Evolutionary conservation across 2,888 invertebrate genomes (phyloP), one percentile per base, ranked within the genome.

Genomic region (Dolichopus griseipennis): DNA sequence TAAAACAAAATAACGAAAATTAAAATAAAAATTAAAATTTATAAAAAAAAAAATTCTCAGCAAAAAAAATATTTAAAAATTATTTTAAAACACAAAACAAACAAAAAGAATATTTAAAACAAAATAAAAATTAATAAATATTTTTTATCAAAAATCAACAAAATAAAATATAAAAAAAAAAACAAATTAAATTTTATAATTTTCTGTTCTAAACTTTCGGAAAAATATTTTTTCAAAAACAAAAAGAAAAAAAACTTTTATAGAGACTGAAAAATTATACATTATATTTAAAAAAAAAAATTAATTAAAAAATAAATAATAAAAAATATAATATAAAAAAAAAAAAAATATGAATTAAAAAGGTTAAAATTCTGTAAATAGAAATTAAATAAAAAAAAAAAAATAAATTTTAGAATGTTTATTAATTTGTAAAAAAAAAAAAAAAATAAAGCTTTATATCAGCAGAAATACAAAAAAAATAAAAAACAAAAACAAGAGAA

Each of bases 151-250:
- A 15, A 41, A 41, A 41, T 41, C 41, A 41, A 41, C 9, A 41
- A 41, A 41, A 41, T 2, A 41, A 52, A 52, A 52, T 15, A 52
- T 18, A 52, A 6, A 52, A 52, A 52, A 43, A 52, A 18, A 52
- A 52, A 52, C 9, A 52, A 12, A 41, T 12, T 41, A 27, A 52
- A 52, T 52, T 52, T 18, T 52, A 52, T 52, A 52, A 52, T 52
- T 52, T 52, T 52, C 52, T 52, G 52, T 52, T 52, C 52, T 52
- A 18, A 52, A 52, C 52, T 52, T 52, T 52, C 52, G 52, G 52
- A 52, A 52, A 52, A 52, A 52, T 52, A 52, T 52, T 52, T 52
- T 52, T 52, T 52, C 52, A 52, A 52, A 52, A 52, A 52, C 52
- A 52, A 52, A 52, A 52, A 27, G 27, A 27, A 27, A 18, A 52